These are phyloP conservation scores for Hydrozoanthus gracilis DNA, from an alignment of 92 coral and sea anemone species.

Conservation along the genomic window DNA sequence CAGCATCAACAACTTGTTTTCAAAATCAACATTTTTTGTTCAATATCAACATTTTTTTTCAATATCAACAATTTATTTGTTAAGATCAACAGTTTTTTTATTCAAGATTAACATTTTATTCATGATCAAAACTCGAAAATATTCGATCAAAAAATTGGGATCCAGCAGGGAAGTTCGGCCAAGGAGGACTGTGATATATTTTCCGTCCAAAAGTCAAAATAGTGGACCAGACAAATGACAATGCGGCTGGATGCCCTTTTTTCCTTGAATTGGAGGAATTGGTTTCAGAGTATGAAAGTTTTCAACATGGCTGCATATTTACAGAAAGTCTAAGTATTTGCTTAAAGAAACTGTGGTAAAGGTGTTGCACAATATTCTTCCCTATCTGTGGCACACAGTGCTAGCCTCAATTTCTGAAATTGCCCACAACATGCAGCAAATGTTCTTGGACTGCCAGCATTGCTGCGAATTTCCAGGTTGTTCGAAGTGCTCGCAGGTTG, in stretches of 20 bases:
- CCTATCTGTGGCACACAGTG: constrained; percentile 37
- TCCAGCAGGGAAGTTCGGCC: constrained; percentile 33
- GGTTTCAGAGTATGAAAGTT: constrained; percentile 47
- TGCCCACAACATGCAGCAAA: constrained; percentile 48
- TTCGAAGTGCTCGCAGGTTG: constrained; percentile 62
- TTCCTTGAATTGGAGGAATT: constrained; percentile 53
- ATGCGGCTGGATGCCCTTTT: constrained; percentile 39
- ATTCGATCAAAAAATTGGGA: constrained; percentile 38
- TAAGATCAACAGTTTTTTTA: constrained; percentile 18
- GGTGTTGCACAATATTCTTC: constrained; percentile 42
- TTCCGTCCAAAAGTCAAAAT: constrained; percentile 19
- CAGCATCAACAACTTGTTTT: constrained; percentile 13
- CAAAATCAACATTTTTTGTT: constrained; percentile 24
- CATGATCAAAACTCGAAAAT: constrained; percentile 7
- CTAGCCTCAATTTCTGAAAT: constrained; percentile 26
- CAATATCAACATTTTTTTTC: constrained; percentile 23
- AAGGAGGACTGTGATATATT: constrained; percentile 23
- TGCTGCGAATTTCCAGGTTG: constrained; percentile 56
- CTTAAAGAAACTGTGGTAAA: constrained; percentile 51
- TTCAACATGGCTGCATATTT: constrained; percentile 45
- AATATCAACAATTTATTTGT: constrained; percentile 11
- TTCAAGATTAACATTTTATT: constrained; percentile 25
- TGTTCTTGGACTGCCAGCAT: constrained; percentile 64
- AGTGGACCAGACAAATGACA: constrained; percentile 24
- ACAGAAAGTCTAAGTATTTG: constrained; percentile 47